Evolutionary conservation across 2,797 vertebrate genomes (phyloP).

Genomic region (Leptodactylus fallax): DNA sequence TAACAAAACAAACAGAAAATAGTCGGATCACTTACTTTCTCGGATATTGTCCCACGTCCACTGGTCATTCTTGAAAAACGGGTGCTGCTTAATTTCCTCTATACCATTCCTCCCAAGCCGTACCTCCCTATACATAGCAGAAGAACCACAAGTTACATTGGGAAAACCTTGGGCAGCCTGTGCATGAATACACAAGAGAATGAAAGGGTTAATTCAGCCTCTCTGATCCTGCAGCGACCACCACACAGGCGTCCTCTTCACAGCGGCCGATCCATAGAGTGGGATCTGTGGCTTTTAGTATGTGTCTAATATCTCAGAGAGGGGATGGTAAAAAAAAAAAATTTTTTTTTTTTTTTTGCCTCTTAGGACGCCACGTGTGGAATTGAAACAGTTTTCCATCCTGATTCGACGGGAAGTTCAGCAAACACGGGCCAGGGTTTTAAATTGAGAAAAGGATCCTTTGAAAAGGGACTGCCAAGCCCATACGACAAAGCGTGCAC

Average conservation of each 20-base stretch:
- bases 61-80: slow-evolving; percentile 96
- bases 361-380: slow-evolving; percentile 83
- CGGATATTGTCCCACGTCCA: slow-evolving; percentile 97
- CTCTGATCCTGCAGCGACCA: neutral
- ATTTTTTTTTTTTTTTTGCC: slow-evolving; percentile 62
- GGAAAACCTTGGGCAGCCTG: neutral
- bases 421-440: slow-evolving; percentile 61
- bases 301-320: slow-evolving; percentile 11
- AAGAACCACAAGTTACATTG: slow-evolving; percentile 66
- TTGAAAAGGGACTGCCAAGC: slow-evolving; percentile 69
- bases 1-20: neutral
- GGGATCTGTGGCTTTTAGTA: neutral
- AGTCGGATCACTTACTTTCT: slow-evolving; percentile 82
- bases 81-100: slow-evolving; percentile 95
- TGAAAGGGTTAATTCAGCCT: neutral
- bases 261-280: neutral
- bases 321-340: neutral
- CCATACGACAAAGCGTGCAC: slow-evolving; percentile 67
- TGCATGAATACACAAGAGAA: neutral
- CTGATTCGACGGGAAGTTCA: slow-evolving; percentile 59
- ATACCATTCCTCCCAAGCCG: slow-evolving; percentile 94
- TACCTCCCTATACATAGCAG: slow-evolving; percentile 87
- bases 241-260: neutral
- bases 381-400: slow-evolving; percentile 70
- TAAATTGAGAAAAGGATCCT: slow-evolving; percentile 63